phyloP scores from a whole-genome alignment of 2,797 vertebrate species.

The Spinus olivaceus region DNA sequence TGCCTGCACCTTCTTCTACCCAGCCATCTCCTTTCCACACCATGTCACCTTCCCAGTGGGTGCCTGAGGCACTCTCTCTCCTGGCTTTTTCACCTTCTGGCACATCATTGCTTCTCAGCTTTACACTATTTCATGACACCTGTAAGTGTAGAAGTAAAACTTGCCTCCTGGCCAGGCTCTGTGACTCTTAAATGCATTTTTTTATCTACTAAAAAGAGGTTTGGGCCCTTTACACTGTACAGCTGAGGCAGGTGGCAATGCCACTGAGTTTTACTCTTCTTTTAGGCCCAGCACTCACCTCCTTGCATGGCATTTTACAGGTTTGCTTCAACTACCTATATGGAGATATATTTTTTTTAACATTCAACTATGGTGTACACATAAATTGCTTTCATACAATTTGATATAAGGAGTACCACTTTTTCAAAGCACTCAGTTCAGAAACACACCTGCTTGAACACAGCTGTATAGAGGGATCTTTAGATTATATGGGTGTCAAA shows the following conservation, averaged over 20 bases:
- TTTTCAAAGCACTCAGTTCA: background rate
- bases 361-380: background rate
- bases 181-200: background rate
- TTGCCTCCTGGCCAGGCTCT: background rate
- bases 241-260: accelerated
- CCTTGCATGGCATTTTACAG: background rate
- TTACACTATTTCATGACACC: background rate
- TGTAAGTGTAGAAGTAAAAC: background rate
- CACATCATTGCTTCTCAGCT: background rate
- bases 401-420: accelerated
- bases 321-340: background rate
- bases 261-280: background rate
- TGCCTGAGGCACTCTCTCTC: background rate
- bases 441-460: background rate
- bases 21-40: background rate
- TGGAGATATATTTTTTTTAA: background rate
- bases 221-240: accelerated
- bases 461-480: background rate
- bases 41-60: background rate
- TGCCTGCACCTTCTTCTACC: background rate
- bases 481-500: background rate
- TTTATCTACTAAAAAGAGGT: background rate
- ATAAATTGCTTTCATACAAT: background rate
- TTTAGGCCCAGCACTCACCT: accelerated
- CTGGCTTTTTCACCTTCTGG: background rate